A percentile compares a stretch with the other conserved stretches of the same genome.
Conservation (phyloP, 2,113 vertebrate species). For the Catagonus wagneri region DNA sequence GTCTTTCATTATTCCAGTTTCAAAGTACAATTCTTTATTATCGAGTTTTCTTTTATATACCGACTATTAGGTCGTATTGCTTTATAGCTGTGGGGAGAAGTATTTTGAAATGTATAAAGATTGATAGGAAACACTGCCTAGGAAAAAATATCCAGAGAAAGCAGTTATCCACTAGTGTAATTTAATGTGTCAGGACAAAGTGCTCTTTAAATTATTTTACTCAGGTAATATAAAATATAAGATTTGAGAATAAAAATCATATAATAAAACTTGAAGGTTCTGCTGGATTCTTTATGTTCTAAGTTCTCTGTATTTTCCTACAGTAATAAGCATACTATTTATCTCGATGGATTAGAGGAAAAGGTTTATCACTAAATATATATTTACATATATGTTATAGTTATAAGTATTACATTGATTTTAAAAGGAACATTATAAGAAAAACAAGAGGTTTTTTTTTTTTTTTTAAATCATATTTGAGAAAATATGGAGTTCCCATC, state of each 20-base stretch:
- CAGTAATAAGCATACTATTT: background rate
- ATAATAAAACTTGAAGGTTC: background rate
- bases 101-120: background rate
- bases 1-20: background rate
- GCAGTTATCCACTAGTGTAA: background rate
- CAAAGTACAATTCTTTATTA: background rate
- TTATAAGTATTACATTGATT: background rate
- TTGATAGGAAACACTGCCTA: background rate
- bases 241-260: background rate
- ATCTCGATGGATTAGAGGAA: background rate
- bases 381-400: background rate
- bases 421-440: background rate
- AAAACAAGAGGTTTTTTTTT: too few species aligned
- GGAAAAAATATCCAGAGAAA: background rate
- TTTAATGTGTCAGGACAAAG: background rate
- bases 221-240: background rate
- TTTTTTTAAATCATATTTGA: too few species aligned
- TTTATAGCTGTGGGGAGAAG: background rate
- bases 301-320: background rate
- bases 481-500: too few species aligned
- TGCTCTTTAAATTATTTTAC: background rate
- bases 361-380: background rate
- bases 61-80: background rate
- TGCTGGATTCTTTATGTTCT: background rate
- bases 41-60: background rate